These are phyloP conservation scores for Tetrao urogallus DNA, from an alignment of 2,113 vertebrate species.

Conservation along the genomic window DNA sequence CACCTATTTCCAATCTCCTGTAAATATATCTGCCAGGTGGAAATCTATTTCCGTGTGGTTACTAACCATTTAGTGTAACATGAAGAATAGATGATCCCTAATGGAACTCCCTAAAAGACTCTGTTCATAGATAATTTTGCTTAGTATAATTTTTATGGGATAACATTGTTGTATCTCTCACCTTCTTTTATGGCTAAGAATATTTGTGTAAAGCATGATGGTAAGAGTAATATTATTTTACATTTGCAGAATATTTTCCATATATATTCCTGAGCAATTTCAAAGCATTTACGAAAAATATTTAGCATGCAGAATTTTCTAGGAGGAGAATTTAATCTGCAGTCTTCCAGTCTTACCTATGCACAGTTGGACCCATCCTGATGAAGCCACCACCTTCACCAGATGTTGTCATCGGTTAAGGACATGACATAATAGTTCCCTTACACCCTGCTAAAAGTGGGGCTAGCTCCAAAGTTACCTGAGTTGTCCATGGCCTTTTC, in stretches of 20 bases:
- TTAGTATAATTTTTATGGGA: background rate
- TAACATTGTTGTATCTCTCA: background rate
- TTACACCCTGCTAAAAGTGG: background rate
- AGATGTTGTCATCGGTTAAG: no score
- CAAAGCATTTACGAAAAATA: background rate
- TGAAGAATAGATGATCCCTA: background rate
- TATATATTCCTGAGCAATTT: background rate
- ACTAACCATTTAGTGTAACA: background rate
- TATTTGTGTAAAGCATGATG: background rate
- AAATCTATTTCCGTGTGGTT: background rate
- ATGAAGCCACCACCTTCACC: no score
- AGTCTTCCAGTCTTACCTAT: background rate
- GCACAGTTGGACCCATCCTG: background rate
- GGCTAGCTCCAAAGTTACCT: background rate
- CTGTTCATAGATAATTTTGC: background rate
- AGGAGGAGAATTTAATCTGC: background rate
- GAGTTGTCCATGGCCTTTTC: background rate
- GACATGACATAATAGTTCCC: no score
- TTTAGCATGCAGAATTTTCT: background rate
- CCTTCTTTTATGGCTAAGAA: background rate
- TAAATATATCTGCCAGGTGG: background rate
- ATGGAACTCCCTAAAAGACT: background rate
- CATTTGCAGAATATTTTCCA: background rate
- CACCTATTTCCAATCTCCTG: background rate
- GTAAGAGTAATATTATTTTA: background rate